Evolutionary conservation across 1,140 invertebrate genomes (phyloP).

Genomic region (Drosophila melanica): DNA sequence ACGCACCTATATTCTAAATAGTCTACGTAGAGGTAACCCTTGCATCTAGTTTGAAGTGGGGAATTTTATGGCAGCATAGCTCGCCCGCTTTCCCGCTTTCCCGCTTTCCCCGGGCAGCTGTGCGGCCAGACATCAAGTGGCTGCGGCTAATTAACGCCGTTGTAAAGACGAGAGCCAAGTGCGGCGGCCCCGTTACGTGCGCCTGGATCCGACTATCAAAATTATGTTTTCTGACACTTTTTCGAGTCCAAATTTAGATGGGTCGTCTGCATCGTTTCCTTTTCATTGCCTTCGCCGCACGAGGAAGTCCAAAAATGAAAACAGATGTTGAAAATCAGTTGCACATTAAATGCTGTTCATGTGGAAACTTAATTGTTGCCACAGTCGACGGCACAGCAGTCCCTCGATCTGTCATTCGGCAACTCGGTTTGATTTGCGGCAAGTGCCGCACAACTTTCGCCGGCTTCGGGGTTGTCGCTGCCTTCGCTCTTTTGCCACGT

Average conservation of each 20-base stretch:
- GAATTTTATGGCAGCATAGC: conserved; percentile 32
- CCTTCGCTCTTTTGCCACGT: background rate
- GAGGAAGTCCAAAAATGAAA: conserved; percentile 75
- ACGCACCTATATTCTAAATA: background rate
- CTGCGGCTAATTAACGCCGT: conserved; percentile 78
- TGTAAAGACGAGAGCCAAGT: conserved; percentile 52
- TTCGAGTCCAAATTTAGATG: conserved; percentile 68
- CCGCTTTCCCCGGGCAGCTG: conserved; percentile 20
- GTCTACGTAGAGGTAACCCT: conserved; percentile 5
- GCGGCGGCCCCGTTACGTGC: conserved; percentile 47
- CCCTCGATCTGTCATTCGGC: conserved; percentile 59
- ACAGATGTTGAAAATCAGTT: conserved; percentile 83
- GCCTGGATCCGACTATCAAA: conserved; percentile 42
- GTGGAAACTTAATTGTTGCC: conserved; percentile 83
- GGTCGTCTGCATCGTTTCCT: conserved; percentile 73
- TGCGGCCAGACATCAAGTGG: conserved; percentile 64
- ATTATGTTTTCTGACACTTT: conserved; percentile 72
- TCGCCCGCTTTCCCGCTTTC: background rate
- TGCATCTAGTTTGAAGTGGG: conserved; percentile 48
- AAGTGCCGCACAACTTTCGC: conserved; percentile 34
- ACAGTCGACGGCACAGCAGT: conserved; percentile 37
- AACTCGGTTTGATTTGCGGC: conserved; percentile 46
- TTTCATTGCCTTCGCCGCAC: conserved; percentile 58
- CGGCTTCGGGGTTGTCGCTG: conserved; percentile 36
- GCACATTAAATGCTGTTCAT: conserved; percentile 80